phyloP scores from a whole-genome alignment of 2,797 vertebrate species.

The Calcarius lapponicus region DNA sequence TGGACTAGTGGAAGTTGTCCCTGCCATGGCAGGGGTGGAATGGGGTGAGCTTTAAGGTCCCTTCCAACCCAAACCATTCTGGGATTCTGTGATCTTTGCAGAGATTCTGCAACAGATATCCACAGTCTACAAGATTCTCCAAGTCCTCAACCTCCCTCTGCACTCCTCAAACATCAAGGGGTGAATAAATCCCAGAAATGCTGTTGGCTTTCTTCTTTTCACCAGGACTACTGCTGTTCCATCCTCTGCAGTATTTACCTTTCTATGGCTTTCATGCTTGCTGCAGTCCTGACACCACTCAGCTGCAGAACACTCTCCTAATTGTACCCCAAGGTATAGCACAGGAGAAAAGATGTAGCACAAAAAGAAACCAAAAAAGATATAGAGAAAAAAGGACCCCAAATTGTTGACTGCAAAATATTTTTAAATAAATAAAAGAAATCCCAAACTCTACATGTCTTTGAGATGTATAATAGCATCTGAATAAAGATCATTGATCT shows the following conservation, averaged over 20 bases:
- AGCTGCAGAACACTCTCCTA: slow-evolving; percentile 43
- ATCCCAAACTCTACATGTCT: background rate
- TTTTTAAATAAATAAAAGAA: slow-evolving; percentile 18
- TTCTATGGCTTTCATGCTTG: background rate
- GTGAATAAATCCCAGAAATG: background rate
- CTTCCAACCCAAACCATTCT: background rate
- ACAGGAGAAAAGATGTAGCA: background rate
- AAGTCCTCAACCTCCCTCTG: background rate
- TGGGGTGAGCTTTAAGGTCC: background rate
- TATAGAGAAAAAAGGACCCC: background rate
- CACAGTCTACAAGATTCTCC: background rate
- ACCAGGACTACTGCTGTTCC: background rate
- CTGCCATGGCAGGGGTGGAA: background rate
- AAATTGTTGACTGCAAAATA: background rate
- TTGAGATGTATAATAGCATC: background rate
- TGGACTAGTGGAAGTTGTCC: fast-evolving
- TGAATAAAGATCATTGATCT: background rate
- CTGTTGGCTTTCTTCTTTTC: background rate
- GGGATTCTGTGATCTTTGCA: background rate
- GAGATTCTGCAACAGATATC: background rate
- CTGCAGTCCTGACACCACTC: slow-evolving; percentile 47
- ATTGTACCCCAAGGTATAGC: slow-evolving; percentile 41
- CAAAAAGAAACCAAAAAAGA: background rate
- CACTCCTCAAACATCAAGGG: background rate
- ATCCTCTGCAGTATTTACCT: slow-evolving; percentile 21